These are phyloP conservation scores for Microtus pennsylvanicus DNA, from an alignment of 2,113 vertebrate species.

Conservation along the genomic window DNA sequence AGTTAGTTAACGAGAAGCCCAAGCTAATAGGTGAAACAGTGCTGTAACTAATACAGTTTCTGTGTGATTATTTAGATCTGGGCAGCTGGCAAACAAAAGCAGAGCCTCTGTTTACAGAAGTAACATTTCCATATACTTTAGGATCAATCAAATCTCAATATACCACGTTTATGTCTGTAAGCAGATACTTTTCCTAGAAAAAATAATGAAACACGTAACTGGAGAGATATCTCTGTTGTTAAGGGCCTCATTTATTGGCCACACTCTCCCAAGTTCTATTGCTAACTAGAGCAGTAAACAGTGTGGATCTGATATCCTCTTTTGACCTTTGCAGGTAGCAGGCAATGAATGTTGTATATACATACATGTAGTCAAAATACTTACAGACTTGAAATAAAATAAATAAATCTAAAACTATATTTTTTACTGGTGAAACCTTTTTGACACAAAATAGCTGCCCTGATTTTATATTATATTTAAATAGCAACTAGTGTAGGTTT, in stretches of 20 bases:
- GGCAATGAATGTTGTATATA: not conserved
- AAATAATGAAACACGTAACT: too few species aligned
- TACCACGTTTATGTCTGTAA: too few species aligned
- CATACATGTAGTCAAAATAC: not conserved
- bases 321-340: not conserved
- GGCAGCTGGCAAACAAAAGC: too few species aligned
- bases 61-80: too few species aligned
- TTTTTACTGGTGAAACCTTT: constrained; percentile 5
- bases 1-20: too few species aligned
- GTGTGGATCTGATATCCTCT: not conserved
- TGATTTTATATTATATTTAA: constrained; percentile 68
- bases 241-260: not conserved
- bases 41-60: too few species aligned
- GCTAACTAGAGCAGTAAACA: not conserved
- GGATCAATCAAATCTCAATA: too few species aligned
- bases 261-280: not conserved
- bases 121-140: too few species aligned
- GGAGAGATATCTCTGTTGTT: too few species aligned
- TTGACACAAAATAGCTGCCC: constrained; percentile 42
- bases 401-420: not conserved
- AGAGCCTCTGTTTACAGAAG: too few species aligned
- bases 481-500: constrained; percentile 47
- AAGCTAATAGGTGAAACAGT: too few species aligned
- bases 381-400: not conserved
- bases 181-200: too few species aligned